Evolutionary conservation across 2,113 vertebrate species (phyloP).

Genomic region (Falcunculus frontatus): DNA sequence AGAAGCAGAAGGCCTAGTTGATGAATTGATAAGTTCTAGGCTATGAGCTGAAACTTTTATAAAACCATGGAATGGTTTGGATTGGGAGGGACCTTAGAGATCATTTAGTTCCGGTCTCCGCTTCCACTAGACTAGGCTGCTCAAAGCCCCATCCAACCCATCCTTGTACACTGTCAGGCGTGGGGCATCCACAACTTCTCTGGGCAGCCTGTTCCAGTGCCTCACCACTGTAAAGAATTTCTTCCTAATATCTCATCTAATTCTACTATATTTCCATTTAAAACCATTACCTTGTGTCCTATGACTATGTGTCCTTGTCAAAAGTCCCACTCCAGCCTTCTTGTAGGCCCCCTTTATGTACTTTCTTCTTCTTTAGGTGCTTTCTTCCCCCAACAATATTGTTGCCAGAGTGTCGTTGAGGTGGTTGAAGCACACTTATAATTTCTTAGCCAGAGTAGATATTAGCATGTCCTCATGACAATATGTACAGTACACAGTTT

Average conservation of each 20-base stretch:
- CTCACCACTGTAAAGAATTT: neutral
- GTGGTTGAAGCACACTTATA: neutral
- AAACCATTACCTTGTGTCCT: neutral
- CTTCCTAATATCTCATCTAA: neutral
- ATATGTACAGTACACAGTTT: neutral
- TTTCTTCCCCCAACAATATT: neutral
- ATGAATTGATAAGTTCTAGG: neutral
- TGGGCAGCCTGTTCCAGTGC: neutral
- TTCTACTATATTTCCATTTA: neutral
- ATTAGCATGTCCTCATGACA: neutral
- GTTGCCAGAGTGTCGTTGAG: neutral
- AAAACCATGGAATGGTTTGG: neutral
- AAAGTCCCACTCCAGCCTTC: neutral
- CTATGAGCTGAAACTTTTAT: neutral
- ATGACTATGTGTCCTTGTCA: no score
- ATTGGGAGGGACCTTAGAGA: neutral
- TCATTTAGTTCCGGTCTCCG: fast-evolving
- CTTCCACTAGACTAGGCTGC: neutral
- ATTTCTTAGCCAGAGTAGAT: neutral
- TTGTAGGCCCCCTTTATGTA: neutral
- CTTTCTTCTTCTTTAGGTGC: neutral
- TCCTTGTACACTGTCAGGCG: neutral
- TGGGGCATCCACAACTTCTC: neutral
- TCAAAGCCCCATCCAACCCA: neutral
- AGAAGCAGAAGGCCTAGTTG: neutral